Base-by-base conservation (phyloP, 37 sponge, comb jelly and placozoan genomes). In the Eunapius fragilis region DNA sequence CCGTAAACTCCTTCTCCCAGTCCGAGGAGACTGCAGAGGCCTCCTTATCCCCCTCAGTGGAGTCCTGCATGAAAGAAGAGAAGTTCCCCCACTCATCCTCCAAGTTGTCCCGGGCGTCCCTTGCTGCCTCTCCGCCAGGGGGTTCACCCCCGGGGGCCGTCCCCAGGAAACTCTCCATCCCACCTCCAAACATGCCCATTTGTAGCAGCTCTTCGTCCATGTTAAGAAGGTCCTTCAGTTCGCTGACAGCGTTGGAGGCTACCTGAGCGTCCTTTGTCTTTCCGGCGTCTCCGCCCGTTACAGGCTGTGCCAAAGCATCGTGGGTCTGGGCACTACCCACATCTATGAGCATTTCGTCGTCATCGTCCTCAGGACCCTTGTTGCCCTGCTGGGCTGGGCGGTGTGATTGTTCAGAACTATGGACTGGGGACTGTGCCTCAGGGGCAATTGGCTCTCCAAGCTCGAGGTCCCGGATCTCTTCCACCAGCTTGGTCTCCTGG, bases 1-100 rank as follows among this genome's bases (percentile, higher is more conserved):
- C 34, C 25, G 68, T 24, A 2, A 92, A 77, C 73, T 92, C 92
- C 47, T 84, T 81, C 76, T 92, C 89, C 92, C 92, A 92, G 41
- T 79, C 86, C 10, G 86, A 79, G 30, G 47, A 26, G 31, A 71
- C 82, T 0, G 85, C 48, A n/a, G n/a, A n/a, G n/a, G n/a, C n/a
- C n/a, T n/a, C n/a, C n/a, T n/a, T n/a, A n/a, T n/a, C n/a, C 37
- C 0, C 79, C 14, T 45, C 35, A 10, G 31, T 67, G 9, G 38
- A 32, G 23, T 74, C 75, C 11, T 72, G 27, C 75, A 88, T 88
- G 27, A 92, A 92, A 10, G 86, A 36, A 12, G 92, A 92, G 30
- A 92, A 81, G 24, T 73, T 76, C 33, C 77, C 72, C 92, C 92
- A 92, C 27, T 87, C 74, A 50, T 87, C 84, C 27, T 68, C 33